Conservation (phyloP, 2,113 vertebrate species). For the sheep (Ovis aries) region DNA sequence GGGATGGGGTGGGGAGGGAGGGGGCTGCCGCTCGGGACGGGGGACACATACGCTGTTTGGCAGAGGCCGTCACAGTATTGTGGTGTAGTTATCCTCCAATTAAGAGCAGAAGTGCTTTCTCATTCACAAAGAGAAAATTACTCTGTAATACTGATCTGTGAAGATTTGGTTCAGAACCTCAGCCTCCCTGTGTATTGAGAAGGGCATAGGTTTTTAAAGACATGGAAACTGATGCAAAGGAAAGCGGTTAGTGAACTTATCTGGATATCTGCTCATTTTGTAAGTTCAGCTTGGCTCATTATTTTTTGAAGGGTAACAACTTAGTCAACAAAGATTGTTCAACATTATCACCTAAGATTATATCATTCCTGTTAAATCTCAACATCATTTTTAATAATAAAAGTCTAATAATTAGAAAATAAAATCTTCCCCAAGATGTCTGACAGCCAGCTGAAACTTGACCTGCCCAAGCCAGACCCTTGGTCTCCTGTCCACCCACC, state of each 20-base stretch:
- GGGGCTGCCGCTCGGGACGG: rapidly evolving
- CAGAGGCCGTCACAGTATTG: neutral
- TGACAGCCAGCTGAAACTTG: neutral
- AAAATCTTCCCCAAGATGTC: neutral
- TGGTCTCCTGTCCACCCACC: neutral
- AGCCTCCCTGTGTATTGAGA: neutral
- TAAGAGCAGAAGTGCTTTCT: neutral
- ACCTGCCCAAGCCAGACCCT: neutral
- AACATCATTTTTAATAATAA: neutral
- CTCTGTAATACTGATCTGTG: neutral
- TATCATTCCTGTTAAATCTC: neutral
- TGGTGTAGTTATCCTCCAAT: neutral
- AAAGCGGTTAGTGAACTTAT: neutral
- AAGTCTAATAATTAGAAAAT: neutral
- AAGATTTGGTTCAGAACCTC: neutral
- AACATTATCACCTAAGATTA: neutral
- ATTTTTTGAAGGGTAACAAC: neutral
- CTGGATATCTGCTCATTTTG: neutral
- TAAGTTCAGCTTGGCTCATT: neutral
- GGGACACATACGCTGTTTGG: neutral
- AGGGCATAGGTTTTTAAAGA: neutral
- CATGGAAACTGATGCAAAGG: neutral
- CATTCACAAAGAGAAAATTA: neutral
- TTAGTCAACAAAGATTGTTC: neutral
- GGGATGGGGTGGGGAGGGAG: too few relatives aligned